phyloP scores from a whole-genome alignment of 2,113 vertebrate species.

The Chiloscyllium plagiosum region DNA sequence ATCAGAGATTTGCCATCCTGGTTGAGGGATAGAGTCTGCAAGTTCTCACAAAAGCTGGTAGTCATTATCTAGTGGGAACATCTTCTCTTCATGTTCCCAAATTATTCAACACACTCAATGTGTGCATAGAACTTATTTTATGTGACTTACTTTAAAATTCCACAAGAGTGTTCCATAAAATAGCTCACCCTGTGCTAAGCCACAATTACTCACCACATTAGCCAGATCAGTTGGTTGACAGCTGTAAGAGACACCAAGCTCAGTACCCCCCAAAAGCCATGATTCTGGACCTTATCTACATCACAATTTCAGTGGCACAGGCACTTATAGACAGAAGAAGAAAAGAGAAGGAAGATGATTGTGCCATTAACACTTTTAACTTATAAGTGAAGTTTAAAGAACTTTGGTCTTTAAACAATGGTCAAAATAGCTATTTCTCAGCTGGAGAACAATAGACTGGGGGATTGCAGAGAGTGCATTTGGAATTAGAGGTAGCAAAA shows the following conservation, averaged over 20 bases:
- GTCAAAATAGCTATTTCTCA: background rate
- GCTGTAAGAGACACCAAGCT: background rate
- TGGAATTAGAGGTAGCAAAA: background rate
- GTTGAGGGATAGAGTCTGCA: background rate
- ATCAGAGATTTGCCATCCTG: background rate
- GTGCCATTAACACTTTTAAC: background rate
- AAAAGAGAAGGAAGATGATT: background rate
- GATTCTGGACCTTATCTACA: background rate
- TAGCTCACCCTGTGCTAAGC: background rate
- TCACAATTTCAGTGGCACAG: background rate
- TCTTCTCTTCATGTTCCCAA: background rate
- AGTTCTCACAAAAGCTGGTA: background rate
- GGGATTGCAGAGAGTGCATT: background rate
- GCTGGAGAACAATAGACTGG: background rate
- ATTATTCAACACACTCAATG: background rate
- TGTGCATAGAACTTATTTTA: background rate
- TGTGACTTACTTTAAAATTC: background rate
- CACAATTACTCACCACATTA: background rate
- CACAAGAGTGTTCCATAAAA: background rate
- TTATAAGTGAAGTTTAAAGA: background rate
- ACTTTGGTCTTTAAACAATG: background rate
- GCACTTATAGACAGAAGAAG: background rate
- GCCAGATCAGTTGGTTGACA: background rate
- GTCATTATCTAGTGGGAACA: background rate
- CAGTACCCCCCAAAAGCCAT: background rate